These are phyloP conservation scores for Pseudanteris insignis DNA, from an alignment of 2,888 invertebrate species.

Conservation along the genomic window DNA sequence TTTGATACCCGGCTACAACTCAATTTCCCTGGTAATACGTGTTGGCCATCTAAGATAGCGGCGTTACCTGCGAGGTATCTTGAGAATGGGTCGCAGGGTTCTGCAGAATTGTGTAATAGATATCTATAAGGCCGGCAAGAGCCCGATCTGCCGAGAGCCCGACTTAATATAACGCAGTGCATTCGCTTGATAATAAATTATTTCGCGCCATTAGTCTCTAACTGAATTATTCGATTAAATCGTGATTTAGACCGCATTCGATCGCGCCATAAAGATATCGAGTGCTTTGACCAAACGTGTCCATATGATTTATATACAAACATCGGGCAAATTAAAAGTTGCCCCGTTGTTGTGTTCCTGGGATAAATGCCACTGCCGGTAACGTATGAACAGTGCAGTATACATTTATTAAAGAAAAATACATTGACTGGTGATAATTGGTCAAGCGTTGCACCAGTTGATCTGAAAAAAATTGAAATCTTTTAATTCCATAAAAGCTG, in stretches of 20 bases:
- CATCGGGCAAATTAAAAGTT: too few species aligned
- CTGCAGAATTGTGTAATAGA: constrained; percentile 37
- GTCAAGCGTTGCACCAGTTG: too few species aligned
- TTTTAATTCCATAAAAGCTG: too few species aligned
- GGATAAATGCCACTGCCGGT: too few species aligned
- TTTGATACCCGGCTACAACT: constrained; percentile 36
- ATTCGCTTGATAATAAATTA: constrained; percentile 51
- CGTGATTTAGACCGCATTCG: constrained; percentile 50
- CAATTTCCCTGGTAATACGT: constrained; percentile 41
- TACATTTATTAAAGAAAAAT: too few species aligned
- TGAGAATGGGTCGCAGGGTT: constrained; percentile 26
- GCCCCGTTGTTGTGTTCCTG: too few species aligned
- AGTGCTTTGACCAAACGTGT: constrained; percentile 25
- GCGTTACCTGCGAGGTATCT: constrained; percentile 26
- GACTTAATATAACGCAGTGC: constrained; percentile 50
- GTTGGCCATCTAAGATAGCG: constrained; percentile 39
- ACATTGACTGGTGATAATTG: too few species aligned
- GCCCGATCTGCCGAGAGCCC: constrained; percentile 17
- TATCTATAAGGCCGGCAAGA: constrained; percentile 17
- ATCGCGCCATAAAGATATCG: constrained; percentile 31
- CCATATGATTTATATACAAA: constrained; percentile 24
- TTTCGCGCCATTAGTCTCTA: constrained; percentile 50
- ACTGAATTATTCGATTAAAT: constrained; percentile 57
- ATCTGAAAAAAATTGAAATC: too few species aligned
- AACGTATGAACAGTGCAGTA: too few species aligned